phyloP scores from a whole-genome alignment of 2,888 invertebrate genomes.

The Bombylius discolor region DNA sequence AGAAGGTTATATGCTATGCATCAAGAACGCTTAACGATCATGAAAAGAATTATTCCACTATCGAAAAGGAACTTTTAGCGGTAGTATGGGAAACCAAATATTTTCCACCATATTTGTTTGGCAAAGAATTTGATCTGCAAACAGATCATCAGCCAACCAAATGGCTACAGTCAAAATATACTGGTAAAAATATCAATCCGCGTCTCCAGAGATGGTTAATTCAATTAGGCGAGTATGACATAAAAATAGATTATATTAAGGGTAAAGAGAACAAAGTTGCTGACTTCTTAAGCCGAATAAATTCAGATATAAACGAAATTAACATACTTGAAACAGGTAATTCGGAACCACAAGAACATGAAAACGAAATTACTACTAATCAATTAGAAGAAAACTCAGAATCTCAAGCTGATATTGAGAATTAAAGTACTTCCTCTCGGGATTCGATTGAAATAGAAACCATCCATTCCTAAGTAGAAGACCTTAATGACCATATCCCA shows the following conservation, averaged over 20 bases:
- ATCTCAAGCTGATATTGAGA: neutral
- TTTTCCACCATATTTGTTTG: constrained; percentile 9
- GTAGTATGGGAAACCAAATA: constrained; percentile 21
- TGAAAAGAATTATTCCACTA: constrained; percentile 17
- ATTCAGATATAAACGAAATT: neutral
- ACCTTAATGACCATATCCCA: constrained; percentile 2
- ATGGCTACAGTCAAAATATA: constrained; percentile 2
- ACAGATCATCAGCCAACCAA: constrained; percentile 4
- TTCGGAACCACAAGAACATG: too few relatives aligned
- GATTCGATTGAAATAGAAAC: constrained; percentile 3
- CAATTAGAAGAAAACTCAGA: neutral
- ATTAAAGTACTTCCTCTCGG: neutral
- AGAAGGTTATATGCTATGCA: constrained; percentile 19
- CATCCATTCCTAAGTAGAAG: constrained; percentile 2
- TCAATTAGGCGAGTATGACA: neutral
- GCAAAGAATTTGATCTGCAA: constrained; percentile 1
- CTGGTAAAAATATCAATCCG: constrained; percentile 1
- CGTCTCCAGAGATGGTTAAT: neutral
- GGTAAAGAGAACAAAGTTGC: constrained; percentile 6
- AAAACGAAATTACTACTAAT: too few relatives aligned
- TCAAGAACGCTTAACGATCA: constrained; percentile 19
- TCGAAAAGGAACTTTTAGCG: constrained; percentile 26
- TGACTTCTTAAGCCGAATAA: constrained; percentile 5
- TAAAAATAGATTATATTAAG: neutral
- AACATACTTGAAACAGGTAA: neutral